phyloP scores from a whole-genome alignment of 2,113 vertebrate species.

The Chaetodon trifascialis region DNA sequence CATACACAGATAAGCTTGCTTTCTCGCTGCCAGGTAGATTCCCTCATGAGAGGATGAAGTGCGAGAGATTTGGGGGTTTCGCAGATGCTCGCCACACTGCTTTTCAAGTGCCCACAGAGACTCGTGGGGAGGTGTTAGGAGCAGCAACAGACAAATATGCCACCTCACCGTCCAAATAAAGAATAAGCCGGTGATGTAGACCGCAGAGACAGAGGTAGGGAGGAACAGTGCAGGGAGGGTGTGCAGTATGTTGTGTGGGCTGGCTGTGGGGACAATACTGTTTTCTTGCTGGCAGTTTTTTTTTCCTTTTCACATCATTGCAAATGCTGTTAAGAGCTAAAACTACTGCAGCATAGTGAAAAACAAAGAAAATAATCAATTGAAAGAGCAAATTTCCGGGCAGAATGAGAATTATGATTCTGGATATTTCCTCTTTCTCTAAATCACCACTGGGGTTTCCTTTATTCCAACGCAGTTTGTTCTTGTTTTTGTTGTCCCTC shows the following conservation, averaged over 20 bases:
- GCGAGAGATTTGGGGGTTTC: constrained; percentile 58
- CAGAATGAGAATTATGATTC: background rate
- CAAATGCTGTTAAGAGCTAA: background rate
- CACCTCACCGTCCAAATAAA: constrained; percentile 53
- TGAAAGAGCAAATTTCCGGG: background rate
- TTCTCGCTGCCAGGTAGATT: constrained; percentile 74
- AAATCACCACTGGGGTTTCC: background rate
- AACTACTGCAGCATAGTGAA: background rate
- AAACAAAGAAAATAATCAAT: background rate
- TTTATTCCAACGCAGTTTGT: constrained; percentile 7
- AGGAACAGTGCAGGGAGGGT: background rate
- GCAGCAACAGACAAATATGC: constrained; percentile 58
- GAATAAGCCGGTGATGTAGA: constrained; percentile 34
- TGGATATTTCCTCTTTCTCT: background rate
- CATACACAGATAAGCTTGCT: constrained; percentile 69
- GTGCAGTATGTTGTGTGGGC: constrained; percentile 40
- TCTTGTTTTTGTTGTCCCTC: constrained; percentile 1
- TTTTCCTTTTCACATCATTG: background rate
- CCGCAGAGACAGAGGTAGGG: background rate
- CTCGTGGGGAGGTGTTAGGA: constrained; percentile 16
- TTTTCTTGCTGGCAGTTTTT: background rate
- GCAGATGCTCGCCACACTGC: constrained; percentile 57
- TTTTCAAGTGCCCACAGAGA: constrained; percentile 64
- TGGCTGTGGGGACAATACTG: background rate
- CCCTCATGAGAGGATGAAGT: constrained; percentile 67